Evolutionary conservation across 1,140 invertebrate genomes (phyloP), one percentile per base, ranked within the genome.

Genomic region (Eueides isabella): DNA sequence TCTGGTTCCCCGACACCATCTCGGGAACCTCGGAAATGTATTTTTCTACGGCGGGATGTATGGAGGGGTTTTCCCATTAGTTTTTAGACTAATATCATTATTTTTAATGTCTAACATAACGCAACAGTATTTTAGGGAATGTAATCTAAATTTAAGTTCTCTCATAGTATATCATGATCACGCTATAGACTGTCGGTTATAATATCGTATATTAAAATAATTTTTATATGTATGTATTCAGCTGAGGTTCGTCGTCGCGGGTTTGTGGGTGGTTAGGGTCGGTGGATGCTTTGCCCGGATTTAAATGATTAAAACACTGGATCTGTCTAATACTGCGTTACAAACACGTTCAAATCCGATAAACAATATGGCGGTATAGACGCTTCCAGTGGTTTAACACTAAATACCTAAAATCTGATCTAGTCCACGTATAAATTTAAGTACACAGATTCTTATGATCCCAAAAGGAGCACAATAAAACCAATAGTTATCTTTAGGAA

Each of bases 11-110:
- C 29, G 19, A 26, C 38, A 41, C 31, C 38, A 65, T 26, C 61
- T 7, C 12, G 61, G 35, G 76, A 65, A 64, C 65, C 68, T 69
- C 16, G 16, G 71, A 66, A 66, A 55, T 76, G 66, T 69, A 71
- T 74, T 73, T 74, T 74, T 74, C 64, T 78, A 74, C 74, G 62
- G 33, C 67, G 67, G 71, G 61, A 71, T 68, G 67, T 41, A 44
- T 33, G 55, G 66, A 71, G 72, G 72, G 72, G 63, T 74, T 71
- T 61, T 70, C 73, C 71, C 75, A 67, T 77, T 91, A 91, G 87
- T 84, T 87, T n/a, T 90, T 92, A 92, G 83, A 85, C 78, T 84
- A 86, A 92, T 92, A 92, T 92, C 89, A 92, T 92, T 91, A 92
- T 89, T 88, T 92, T 92, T 91, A 92, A 92, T 85, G 84, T 91